Evolutionary conservation across 2,797 vertebrate species (phyloP), one percentile per base, ranked within the genome.

Genomic region (Sylvia borin): DNA sequence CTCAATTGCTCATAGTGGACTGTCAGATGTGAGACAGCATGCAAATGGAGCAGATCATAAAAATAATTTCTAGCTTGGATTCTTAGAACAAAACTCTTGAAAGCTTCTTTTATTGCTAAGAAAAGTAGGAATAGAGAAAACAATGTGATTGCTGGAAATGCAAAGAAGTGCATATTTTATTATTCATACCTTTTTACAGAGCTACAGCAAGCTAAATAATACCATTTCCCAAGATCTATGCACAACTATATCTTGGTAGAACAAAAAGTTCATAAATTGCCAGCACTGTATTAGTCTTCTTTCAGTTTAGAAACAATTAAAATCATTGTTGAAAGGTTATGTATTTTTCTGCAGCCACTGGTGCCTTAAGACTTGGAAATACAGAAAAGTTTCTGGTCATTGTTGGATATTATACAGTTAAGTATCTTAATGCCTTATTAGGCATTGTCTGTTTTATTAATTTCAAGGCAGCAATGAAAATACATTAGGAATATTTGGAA

Each of bases 1-100:
- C 93, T 95, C 90, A 93, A 58, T 96, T 95, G 94, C 88, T 95
- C 90, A 92, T 95, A 95, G 94, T 95, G 95, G 94, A 95, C 95
- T 96, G 94, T 95, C 93, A 95, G 93, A 96, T 95, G 71, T 92
- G 88, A 94, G 83, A 96, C 88, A 92, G 95, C 92, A 95, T 96
- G 92, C 90, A 97, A 96, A 95, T 95, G 92, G 82, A 94, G 82
- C 62, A 88, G 70, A 88, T 90, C 85, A 93, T 90, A 95, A 97
- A 97, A 97, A 92, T 94, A 93, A 95, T 90, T 95, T 95, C 95
- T 94, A 85, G 85, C 64, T 78, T 71, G 76, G 7, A 71, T 93
- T 94, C 88, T 90, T 92, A 85, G 90, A 92, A 87, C n/a, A 53
- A 90, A 94, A 94, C n/a, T 94, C 95, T 81, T 75, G 80, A 91